Evolutionary conservation across 2,113 vertebrate genomes (phyloP).

Genomic region (Stercorarius parasiticus): DNA sequence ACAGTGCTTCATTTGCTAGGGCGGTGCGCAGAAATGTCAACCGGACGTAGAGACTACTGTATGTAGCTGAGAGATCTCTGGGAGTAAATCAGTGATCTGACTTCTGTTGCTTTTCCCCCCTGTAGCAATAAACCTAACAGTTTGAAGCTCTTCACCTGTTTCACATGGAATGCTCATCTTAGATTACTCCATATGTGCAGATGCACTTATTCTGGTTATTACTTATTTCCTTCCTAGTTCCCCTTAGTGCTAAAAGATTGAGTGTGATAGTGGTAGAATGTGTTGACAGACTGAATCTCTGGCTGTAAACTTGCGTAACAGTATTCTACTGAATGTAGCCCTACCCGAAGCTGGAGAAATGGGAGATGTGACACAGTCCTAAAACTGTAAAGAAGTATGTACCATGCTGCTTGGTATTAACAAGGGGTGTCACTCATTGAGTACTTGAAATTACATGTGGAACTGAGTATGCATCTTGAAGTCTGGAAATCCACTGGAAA

Average conservation of each 20-base stretch:
- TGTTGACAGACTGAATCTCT: background rate
- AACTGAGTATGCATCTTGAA: background rate
- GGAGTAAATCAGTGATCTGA: background rate
- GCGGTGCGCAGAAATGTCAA: fast-evolving
- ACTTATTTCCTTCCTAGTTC: background rate
- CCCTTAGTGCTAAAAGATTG: background rate
- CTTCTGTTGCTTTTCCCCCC: background rate
- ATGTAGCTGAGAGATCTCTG: background rate
- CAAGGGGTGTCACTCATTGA: background rate
- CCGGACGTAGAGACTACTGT: background rate
- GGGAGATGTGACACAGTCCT: background rate
- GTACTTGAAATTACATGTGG: background rate
- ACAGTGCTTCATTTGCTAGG: background rate
- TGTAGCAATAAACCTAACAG: background rate
- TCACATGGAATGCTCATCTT: background rate
- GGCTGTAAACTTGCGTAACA: background rate
- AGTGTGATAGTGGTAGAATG: background rate
- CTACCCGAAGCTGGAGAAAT: background rate
- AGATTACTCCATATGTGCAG: background rate
- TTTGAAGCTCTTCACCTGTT: background rate
- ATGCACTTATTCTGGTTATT: background rate
- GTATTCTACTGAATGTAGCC: background rate
- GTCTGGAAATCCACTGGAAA: background rate
- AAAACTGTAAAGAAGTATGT: background rate
- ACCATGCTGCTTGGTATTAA: background rate